phyloP scores from a whole-genome alignment of 2,113 vertebrate species.

The Nothocercus nigrocapillus region DNA sequence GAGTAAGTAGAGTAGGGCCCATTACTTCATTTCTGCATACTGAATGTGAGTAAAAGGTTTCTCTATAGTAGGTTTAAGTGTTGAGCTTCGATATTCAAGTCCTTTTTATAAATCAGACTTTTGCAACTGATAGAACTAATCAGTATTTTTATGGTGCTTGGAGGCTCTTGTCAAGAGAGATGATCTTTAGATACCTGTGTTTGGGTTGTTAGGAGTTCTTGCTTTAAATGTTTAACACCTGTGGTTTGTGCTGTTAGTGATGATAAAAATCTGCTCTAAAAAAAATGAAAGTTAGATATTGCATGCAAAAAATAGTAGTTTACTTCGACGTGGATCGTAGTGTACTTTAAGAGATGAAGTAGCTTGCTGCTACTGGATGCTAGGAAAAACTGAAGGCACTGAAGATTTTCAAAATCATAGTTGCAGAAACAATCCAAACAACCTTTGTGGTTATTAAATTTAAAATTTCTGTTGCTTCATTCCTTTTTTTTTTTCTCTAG shows the following conservation, averaged over 20 bases:
- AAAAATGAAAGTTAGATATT: background rate
- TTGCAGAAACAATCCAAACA: background rate
- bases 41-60: constrained; percentile 3
- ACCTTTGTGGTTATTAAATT: background rate
- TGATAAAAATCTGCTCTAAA: background rate
- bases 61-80: background rate
- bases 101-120: background rate
- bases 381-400: background rate
- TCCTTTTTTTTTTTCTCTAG: background rate
- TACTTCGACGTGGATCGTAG: background rate
- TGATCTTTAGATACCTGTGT: background rate
- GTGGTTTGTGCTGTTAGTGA: background rate
- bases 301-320: background rate
- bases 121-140: background rate
- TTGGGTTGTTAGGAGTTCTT: background rate
- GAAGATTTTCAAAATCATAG: background rate
- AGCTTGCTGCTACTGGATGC: background rate
- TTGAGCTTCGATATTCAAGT: background rate
- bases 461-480: background rate
- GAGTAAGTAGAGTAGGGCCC: constrained; percentile 4
- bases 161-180: background rate
- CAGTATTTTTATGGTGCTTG: background rate
- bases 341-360: background rate
- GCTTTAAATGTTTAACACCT: background rate
- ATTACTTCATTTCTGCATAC: background rate